phyloP scores from a whole-genome alignment of 2,888 invertebrate genomes.

The Microplitis manilae region DNA sequence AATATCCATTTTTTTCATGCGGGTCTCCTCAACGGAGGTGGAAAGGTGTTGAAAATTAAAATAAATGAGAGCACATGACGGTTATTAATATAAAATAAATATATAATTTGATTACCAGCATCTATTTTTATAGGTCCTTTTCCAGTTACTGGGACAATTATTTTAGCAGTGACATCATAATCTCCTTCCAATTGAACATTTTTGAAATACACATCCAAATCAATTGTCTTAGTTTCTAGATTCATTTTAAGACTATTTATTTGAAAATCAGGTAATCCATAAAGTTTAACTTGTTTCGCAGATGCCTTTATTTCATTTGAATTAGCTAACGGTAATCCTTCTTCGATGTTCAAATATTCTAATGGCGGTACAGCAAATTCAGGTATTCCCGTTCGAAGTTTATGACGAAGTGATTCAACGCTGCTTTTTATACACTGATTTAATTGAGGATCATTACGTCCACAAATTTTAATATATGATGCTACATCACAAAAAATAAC shows the following conservation, averaged over 20 bases:
- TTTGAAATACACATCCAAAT: slow-evolving; percentile 48
- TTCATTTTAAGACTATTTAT: slow-evolving; percentile 51
- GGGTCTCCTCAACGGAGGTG: too few relatives aligned
- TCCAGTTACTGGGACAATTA: slow-evolving; percentile 60
- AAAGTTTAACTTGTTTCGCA: slow-evolving; percentile 56
- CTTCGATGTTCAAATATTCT: slow-evolving; percentile 59
- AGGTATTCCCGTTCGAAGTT: slow-evolving; percentile 59
- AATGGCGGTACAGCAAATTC: slow-evolving; percentile 61
- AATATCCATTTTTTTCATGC: too few relatives aligned
- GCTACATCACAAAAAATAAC: slow-evolving; percentile 52
- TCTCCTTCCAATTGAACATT: slow-evolving; percentile 52
- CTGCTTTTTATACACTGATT: slow-evolving; percentile 59
- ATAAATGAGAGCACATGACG: too few relatives aligned
- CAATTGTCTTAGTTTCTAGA: slow-evolving; percentile 49
- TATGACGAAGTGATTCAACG: slow-evolving; percentile 48
- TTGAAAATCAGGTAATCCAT: slow-evolving; percentile 54
- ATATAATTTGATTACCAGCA: slow-evolving; percentile 51
- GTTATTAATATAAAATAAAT: not conserved
- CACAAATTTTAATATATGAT: slow-evolving; percentile 63
- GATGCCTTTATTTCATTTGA: slow-evolving; percentile 55
- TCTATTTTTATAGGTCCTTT: slow-evolving; percentile 57
- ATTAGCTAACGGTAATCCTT: slow-evolving; percentile 55
- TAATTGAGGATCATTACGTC: slow-evolving; percentile 59
- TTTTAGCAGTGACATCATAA: slow-evolving; percentile 60
- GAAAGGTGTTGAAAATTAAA: too few relatives aligned